Evolutionary conservation across 2,797 vertebrate genomes (phyloP).

Genomic region (Manis crassicaudata): DNA sequence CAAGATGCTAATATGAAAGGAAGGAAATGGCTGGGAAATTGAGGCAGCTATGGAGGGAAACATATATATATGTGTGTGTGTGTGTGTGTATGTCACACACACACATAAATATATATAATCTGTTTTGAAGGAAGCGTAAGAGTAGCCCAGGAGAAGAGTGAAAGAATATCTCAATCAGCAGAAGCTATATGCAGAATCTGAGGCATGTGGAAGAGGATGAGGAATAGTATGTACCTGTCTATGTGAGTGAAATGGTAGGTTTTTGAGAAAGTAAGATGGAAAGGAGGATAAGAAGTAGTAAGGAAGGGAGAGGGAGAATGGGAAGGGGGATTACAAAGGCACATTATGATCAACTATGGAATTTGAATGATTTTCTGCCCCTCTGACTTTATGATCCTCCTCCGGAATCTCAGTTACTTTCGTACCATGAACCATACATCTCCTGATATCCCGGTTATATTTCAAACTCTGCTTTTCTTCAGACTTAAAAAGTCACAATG

Average conservation of each 20-base stretch:
- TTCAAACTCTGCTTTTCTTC: no score
- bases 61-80: no score
- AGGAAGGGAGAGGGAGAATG: no score
- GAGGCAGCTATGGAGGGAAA: neutral
- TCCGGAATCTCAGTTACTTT: no score
- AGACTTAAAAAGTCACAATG: neutral
- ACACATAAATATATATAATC: no score
- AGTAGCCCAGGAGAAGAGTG: neutral
- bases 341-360: no score
- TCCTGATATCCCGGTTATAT: neutral
- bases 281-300: accelerated
- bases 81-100: no score
- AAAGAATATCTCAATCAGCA: neutral
- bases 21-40: neutral
- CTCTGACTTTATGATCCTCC: neutral
- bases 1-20: neutral
- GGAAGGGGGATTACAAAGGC: neutral
- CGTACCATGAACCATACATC: accelerated
- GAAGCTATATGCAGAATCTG: neutral
- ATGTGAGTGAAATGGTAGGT: accelerated
- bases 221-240: accelerated
- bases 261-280: neutral
- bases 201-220: neutral
- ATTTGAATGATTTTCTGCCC: neutral
- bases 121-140: neutral